Base-by-base conservation (phyloP, 2,888 invertebrate genomes). In the Phyto melanocephala region DNA sequence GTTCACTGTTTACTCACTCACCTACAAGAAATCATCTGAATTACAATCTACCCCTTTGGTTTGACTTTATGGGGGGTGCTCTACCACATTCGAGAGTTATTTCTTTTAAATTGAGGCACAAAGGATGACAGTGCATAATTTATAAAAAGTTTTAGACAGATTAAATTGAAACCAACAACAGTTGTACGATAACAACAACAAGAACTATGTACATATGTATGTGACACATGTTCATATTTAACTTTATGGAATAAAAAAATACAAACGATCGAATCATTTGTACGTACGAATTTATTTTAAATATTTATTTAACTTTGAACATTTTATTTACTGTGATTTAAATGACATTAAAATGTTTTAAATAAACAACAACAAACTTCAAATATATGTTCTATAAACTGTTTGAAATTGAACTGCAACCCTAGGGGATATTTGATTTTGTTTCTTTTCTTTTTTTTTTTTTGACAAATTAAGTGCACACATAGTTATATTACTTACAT, bases 61-160 rank as follows among this genome's bases (percentile, higher is more conserved):
- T 28, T 3, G 13, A 20, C 45, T 24, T 78, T 65, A 15, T 45
- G 52, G 58, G 58, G 15, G 58, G 20, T 40, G 15, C 7, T 56
- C 7, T 56, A 7, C 56, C 62, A 17, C 22, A 63, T 62, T 58
- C 40, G 72, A 81, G 52, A 80, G 62, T 77, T 58, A 72, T 67
- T 74, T 45, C 17, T 56, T 58, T n/a, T 13, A 58, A 78, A 72
- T 78, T 81, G 70, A 70, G 81, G 62, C 47, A 56, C 78, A 81
- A 58, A 78, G 42, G 28, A 22, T 68, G 77, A 58, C 81, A 67
- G 50, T 71, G 71, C 76, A 81, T 81, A 81, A 76, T 81, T 76
- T 71, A 60, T 58, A 52, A 70, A 75, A n/a, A 35, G 24, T 68
- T 62, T 68, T 40, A 70, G 37, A 56, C 42, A 74, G 33, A 74